Conservation (phyloP, 2,888 invertebrate genomes). For the Chrysolina haemoptera region DNA sequence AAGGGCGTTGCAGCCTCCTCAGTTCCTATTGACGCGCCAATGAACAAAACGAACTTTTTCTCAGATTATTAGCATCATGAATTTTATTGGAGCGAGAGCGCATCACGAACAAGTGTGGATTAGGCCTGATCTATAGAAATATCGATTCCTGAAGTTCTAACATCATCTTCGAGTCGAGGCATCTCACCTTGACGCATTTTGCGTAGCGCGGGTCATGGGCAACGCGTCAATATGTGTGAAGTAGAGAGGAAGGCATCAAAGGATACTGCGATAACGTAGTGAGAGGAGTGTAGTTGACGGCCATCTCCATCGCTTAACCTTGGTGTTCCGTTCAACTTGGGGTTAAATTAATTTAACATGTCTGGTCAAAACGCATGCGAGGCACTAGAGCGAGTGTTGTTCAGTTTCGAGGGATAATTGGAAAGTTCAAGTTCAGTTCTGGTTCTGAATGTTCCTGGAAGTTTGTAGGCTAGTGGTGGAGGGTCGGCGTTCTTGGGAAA, state of each 20-base stretch:
- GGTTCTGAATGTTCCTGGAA: slow-evolving; percentile 34
- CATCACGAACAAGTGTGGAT: too few species aligned
- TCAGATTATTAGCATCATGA: too few species aligned
- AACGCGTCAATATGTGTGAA: neutral
- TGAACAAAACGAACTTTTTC: too few species aligned
- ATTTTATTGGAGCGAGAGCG: too few species aligned
- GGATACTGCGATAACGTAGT: neutral
- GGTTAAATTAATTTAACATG: slow-evolving; percentile 53
- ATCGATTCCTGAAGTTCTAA: too few species aligned
- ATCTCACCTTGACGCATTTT: slow-evolving; percentile 1
- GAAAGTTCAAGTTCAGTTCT: slow-evolving; percentile 41
- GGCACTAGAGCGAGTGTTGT: slow-evolving; percentile 36
- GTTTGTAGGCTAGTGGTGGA: slow-evolving; percentile 31
- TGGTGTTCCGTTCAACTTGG: slow-evolving; percentile 51
- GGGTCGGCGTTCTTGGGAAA: neutral
- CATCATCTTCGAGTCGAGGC: slow-evolving; percentile 3
- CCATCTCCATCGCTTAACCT: slow-evolving; percentile 49
- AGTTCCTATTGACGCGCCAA: too few species aligned
- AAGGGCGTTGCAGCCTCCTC: too few species aligned
- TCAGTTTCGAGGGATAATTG: slow-evolving; percentile 36
- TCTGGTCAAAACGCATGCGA: slow-evolving; percentile 45
- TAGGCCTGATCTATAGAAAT: too few species aligned
- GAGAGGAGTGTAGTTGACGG: slow-evolving; percentile 38
- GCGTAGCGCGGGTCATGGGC: slow-evolving; percentile 17
- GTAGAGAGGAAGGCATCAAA: slow-evolving; percentile 11